phyloP scores from a whole-genome alignment of 1,140 invertebrate genomes.

The Liolophura sinensis region DNA sequence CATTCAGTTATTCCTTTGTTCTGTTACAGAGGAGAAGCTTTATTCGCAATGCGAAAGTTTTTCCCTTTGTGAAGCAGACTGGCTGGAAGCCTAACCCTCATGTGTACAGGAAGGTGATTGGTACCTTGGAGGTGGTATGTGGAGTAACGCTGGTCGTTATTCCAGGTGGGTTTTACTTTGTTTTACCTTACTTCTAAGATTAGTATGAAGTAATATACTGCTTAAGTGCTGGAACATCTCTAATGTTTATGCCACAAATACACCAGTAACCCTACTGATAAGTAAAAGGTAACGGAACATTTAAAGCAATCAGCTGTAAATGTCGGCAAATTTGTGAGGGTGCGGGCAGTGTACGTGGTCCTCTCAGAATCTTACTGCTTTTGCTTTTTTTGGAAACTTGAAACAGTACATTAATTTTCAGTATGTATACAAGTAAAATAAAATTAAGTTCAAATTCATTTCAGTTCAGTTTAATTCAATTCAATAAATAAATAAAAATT shows the following conservation, averaged over 20 bases:
- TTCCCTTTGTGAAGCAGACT: constrained; percentile 73
- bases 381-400: neutral
- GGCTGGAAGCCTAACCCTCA: constrained; percentile 74
- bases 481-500: no score
- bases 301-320: no score
- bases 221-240: no score
- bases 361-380: neutral
- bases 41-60: constrained; percentile 95
- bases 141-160: constrained; percentile 84
- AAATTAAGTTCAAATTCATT: no score
- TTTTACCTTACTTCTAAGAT: neutral
- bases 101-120: constrained; percentile 81
- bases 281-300: no score
- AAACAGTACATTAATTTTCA: neutral
- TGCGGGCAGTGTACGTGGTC: no score
- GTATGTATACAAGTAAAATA: no score
- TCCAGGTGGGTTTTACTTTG: constrained; percentile 67
- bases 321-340: no score
- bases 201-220: neutral
- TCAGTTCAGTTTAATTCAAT: no score
- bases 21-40: constrained; percentile 89
- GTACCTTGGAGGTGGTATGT: constrained; percentile 85
- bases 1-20: neutral
- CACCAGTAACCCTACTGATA: no score
- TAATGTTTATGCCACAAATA: no score